A percentile compares a stretch with the other conserved stretches of the same genome.
These are phyloP conservation scores for Andrena haemorrhoa DNA, from an alignment of 2,888 invertebrate genomes.

Conservation along the genomic window DNA sequence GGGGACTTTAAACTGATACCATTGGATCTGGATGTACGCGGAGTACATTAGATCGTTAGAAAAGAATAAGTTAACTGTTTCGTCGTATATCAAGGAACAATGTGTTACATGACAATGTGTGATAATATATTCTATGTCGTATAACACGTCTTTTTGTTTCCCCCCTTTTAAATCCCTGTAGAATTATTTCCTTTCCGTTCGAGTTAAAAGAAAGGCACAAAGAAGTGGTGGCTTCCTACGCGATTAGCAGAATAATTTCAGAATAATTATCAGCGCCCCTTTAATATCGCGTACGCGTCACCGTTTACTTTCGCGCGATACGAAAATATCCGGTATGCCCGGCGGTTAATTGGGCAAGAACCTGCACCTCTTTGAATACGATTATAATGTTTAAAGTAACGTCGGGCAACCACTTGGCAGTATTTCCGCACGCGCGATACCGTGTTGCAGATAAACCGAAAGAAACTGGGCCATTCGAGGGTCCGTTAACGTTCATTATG, in stretches of 20 bases:
- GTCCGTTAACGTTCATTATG: constrained; percentile 56
- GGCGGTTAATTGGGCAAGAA: constrained; percentile 65
- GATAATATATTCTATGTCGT: constrained; percentile 61
- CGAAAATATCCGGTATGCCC: constrained; percentile 45
- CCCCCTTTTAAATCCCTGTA: not conserved
- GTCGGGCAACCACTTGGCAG: constrained; percentile 62
- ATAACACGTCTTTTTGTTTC: constrained; percentile 18
- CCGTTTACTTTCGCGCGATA: constrained; percentile 48
- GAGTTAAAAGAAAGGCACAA: not conserved
- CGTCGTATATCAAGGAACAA: constrained; percentile 21
- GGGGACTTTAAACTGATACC: constrained; percentile 28
- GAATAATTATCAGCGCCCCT: constrained; percentile 28
- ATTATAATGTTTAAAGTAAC: constrained; percentile 72
- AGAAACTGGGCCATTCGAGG: constrained; percentile 74
- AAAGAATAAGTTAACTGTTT: not conserved
- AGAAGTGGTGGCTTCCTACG: not conserved
- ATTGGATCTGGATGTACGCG: constrained; percentile 20
- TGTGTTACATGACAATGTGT: constrained; percentile 36
- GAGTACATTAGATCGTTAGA: constrained; percentile 12
- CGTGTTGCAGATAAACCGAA: constrained; percentile 71
- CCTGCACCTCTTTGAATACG: constrained; percentile 65
- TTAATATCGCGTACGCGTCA: constrained; percentile 34
- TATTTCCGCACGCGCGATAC: constrained; percentile 79
- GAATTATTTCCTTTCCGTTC: not conserved
- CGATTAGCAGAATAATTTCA: constrained; percentile 7